A percentile compares a stretch with the other conserved stretches of the same genome.
These are phyloP conservation scores for Gadopsis marmoratus DNA, from an alignment of 2,797 vertebrate species.

Conservation along the genomic window DNA sequence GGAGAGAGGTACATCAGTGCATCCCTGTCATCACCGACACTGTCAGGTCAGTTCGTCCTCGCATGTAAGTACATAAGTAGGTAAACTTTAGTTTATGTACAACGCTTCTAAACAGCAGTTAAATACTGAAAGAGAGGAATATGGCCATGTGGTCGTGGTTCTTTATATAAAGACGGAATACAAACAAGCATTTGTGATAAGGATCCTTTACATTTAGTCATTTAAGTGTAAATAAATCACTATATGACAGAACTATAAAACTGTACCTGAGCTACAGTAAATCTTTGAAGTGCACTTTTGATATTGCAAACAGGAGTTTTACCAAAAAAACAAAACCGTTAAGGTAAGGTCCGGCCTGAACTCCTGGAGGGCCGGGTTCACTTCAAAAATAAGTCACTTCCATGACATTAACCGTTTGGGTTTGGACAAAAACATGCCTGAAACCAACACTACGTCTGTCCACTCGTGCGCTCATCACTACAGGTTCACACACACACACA, in stretches of 20 bases:
- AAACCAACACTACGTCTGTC: slow-evolving; percentile 9
- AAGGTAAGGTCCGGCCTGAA: not conserved
- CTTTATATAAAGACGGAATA: too few species aligned
- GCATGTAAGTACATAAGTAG: not conserved
- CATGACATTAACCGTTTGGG: slow-evolving; percentile 12
- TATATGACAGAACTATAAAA: too few species aligned
- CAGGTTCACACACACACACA: slow-evolving; percentile 16
- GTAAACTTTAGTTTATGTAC: not conserved
- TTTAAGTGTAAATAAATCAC: not conserved
- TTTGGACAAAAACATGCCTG: slow-evolving; percentile 12
- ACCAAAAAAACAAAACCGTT: too few species aligned
- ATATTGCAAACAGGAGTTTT: too few species aligned
- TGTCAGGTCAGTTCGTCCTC: not conserved
- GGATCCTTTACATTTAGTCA: too few species aligned
- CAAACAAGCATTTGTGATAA: too few species aligned
- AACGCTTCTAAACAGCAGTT: not conserved
- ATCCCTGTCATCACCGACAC: slow-evolving; percentile 6
- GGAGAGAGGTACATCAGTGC: slow-evolving; percentile 19
- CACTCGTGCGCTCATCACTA: not conserved
- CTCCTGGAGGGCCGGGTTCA: slow-evolving; percentile 8
- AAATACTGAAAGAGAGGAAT: not conserved
- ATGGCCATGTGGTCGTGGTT: too few species aligned
- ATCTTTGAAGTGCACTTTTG: too few species aligned
- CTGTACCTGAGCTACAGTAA: too few species aligned
- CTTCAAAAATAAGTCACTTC: slow-evolving; percentile 36